Evolutionary conservation across 2,113 vertebrate genomes (phyloP).

Genomic region (Megaleporinus macrocephalus): DNA sequence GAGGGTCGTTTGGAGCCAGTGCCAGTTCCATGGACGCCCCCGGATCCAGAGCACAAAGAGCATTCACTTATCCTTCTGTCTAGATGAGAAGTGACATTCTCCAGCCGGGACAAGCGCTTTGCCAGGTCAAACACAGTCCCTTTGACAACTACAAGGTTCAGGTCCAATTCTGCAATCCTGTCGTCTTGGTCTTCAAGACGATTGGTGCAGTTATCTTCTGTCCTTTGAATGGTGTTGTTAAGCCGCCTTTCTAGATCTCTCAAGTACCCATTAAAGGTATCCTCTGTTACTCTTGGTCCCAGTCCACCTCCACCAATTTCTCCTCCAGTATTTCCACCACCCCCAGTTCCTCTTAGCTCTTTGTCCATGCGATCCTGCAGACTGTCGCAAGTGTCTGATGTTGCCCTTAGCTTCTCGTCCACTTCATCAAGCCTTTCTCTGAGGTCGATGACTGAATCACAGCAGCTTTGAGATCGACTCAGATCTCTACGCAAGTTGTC

Average conservation of each 20-base stretch:
- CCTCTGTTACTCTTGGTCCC: slow-evolving; percentile 54
- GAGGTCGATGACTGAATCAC: slow-evolving; percentile 65
- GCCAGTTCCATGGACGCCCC: slow-evolving; percentile 24
- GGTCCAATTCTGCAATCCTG: slow-evolving; percentile 72
- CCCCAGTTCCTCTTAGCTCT: slow-evolving; percentile 52
- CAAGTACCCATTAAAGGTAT: slow-evolving; percentile 70
- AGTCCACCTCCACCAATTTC: slow-evolving; percentile 31
- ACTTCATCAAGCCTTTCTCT: slow-evolving; percentile 71
- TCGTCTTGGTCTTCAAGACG: slow-evolving; percentile 75
- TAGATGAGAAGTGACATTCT: slow-evolving; percentile 67
- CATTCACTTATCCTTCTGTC: slow-evolving; percentile 69
- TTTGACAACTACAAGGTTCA: slow-evolving; percentile 73
- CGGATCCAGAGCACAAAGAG: slow-evolving; percentile 38
- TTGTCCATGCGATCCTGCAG: slow-evolving; percentile 74
- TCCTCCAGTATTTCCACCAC: slow-evolving; percentile 28
- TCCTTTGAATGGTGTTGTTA: slow-evolving; percentile 76
- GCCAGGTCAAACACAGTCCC: slow-evolving; percentile 62
- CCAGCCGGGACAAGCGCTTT: slow-evolving; percentile 60
- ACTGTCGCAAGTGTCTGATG: slow-evolving; percentile 69
- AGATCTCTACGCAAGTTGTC: slow-evolving; percentile 73
- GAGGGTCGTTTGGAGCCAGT: slow-evolving; percentile 36
- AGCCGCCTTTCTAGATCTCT: slow-evolving; percentile 78
- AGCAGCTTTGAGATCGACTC: slow-evolving; percentile 71
- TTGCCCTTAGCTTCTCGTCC: slow-evolving; percentile 78
- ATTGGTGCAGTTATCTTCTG: slow-evolving; percentile 69